Evolutionary conservation across 2,797 vertebrate genomes (phyloP).

Genomic region (Kryptolebias ocellatus): DNA sequence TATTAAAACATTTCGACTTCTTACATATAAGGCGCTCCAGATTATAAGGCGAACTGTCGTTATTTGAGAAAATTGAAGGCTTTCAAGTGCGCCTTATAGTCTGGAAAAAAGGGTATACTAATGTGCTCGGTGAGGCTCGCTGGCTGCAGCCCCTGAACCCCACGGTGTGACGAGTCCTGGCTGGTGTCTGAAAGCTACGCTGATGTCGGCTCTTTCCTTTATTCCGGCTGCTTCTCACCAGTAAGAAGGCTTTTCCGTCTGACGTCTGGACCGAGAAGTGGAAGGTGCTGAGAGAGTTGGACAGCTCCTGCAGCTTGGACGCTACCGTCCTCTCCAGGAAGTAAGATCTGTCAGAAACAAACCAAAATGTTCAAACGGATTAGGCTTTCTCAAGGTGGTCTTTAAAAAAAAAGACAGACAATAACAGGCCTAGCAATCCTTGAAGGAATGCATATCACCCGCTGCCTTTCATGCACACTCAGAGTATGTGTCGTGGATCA

Average conservation of each 20-base stretch:
- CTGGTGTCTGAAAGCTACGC: background rate
- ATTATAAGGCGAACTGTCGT: no score
- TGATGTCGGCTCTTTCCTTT: slow-evolving; percentile 5
- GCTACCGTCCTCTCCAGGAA: slow-evolving; percentile 87
- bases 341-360: slow-evolving; percentile 78
- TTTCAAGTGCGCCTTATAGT: no score
- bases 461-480: no score
- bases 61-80: no score
- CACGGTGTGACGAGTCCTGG: background rate
- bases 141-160: background rate
- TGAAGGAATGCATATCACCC: no score
- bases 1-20: no score
- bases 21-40: no score
- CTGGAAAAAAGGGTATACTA: no score
- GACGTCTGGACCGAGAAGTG: slow-evolving; percentile 90
- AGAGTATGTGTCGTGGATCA: no score
- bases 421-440: no score
- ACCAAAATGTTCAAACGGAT: slow-evolving; percentile 19
- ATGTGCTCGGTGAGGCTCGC: background rate
- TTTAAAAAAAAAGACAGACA: no score
- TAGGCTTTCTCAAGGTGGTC: background rate
- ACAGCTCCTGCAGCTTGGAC: slow-evolving; percentile 86
- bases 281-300: slow-evolving; percentile 87
- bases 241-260: slow-evolving; percentile 84
- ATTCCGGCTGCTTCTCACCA: slow-evolving; percentile 83